Evolutionary conservation across 1,140 invertebrate genomes (phyloP).

Genomic region (Drosophila kurseongensis): DNA sequence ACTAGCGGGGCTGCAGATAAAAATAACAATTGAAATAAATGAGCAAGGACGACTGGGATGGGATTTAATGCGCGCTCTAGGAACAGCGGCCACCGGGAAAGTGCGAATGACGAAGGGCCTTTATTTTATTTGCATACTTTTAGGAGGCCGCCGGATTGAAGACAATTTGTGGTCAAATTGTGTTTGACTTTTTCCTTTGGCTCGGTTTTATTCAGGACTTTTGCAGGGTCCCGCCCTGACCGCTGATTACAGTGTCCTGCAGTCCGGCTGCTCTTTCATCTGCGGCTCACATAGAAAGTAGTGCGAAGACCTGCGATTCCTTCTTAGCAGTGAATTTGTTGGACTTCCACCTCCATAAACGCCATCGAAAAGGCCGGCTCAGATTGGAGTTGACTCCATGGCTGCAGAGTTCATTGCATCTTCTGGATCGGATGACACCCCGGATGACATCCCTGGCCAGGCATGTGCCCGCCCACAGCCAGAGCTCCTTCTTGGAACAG

Average conservation of each 20-base stretch:
- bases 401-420: constrained; percentile 22
- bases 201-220: background rate
- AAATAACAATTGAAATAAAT: constrained; percentile 77
- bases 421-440: background rate
- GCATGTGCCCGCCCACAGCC: no score
- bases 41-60: constrained; percentile 39
- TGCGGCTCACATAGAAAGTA: background rate
- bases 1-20: constrained; percentile 68
- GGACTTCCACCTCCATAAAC: constrained; percentile 13
- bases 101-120: constrained; percentile 2
- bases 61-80: constrained; percentile 1
- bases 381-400: constrained; percentile 28
- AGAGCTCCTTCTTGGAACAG: constrained; percentile 28
- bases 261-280: constrained; percentile 7
- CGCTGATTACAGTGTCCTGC: constrained; percentile 17
- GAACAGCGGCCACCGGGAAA: background rate
- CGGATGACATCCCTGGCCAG: no score
- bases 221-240: background rate
- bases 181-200: constrained; percentile 36
- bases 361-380: constrained; percentile 3
- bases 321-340: background rate
- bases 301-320: no score
- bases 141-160: constrained; percentile 48
- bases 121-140: constrained; percentile 62
- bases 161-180: constrained; percentile 57